These are phyloP conservation scores for Saimiri boliviensis DNA, from an alignment of 2,113 vertebrate species.

Conservation along the genomic window DNA sequence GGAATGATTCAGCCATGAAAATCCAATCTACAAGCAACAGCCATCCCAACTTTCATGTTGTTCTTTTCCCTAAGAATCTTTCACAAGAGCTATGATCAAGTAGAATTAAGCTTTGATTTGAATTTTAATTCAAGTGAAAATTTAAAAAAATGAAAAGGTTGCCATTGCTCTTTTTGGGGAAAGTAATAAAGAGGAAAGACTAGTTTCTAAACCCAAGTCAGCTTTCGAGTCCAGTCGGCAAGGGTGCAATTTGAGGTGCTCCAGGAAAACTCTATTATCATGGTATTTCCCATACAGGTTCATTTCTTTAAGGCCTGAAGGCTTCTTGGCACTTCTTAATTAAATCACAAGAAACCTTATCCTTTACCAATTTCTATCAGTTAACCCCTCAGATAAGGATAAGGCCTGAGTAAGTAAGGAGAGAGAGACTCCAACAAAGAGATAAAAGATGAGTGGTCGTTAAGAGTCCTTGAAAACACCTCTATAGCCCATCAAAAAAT, in stretches of 20 bases:
- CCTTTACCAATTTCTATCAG: not conserved
- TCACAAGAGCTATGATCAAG: not conserved
- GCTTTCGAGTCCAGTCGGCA: not conserved
- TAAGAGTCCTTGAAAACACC: not conserved
- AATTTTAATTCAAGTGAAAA: not conserved
- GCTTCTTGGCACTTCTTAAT: not conserved
- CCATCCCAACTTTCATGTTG: not conserved
- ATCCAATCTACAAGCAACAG: not conserved
- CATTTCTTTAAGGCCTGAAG: not conserved
- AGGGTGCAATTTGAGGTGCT: not conserved
- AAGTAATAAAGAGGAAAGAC: not conserved
- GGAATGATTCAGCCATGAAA: slow-evolving; percentile 41
- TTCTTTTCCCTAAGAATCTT: not conserved
- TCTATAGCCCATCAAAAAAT: not conserved
- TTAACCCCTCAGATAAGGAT: not conserved
- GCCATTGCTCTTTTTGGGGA: not conserved
- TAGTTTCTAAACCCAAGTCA: not conserved
- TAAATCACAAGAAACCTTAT: slow-evolving; percentile 18
- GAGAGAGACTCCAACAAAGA: not conserved
- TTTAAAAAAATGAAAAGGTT: not conserved
- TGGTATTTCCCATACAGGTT: not conserved
- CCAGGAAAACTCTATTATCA: not conserved
- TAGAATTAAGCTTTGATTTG: slow-evolving; percentile 18
- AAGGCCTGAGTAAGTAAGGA: not conserved
- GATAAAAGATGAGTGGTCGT: not conserved